These are phyloP conservation scores for Parazoanthus swiftii DNA, from an alignment of 92 coral and sea anemone genomes.

Conservation along the genomic window DNA sequence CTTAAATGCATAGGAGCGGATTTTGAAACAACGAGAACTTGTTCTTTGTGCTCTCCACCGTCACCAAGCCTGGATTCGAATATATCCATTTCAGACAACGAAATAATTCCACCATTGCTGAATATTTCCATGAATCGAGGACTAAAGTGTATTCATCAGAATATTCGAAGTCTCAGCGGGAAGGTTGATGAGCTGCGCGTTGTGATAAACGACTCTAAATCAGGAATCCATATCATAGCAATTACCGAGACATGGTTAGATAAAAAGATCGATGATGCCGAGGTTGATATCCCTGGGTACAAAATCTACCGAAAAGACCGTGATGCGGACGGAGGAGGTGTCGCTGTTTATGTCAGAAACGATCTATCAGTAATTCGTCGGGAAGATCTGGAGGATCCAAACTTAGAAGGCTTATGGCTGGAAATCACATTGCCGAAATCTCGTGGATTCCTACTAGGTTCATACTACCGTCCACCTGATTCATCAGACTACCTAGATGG, in stretches of 20 bases:
- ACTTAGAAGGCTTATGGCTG: no score
- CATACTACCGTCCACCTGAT: no score
- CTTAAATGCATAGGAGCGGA: constrained; percentile 21
- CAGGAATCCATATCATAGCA: constrained; percentile 46
- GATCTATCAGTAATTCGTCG: constrained; percentile 45
- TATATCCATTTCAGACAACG: constrained; percentile 5
- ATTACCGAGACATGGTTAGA: constrained; percentile 51
- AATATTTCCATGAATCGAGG: constrained; percentile 25
- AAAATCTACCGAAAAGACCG: constrained; percentile 51
- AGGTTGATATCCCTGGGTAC: constrained; percentile 51
- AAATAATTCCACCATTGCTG: constrained; percentile 15
- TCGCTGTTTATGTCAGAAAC: constrained; percentile 52
- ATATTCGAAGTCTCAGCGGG: constrained; percentile 46
- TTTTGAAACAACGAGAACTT: constrained; percentile 8
- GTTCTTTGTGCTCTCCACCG: constrained; percentile 19
- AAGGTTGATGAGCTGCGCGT: constrained; percentile 54
- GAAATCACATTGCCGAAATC: no score
- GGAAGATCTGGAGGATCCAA: no score
- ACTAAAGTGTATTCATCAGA: constrained; percentile 50
- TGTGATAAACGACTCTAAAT: constrained; percentile 36
- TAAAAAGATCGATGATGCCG: constrained; percentile 38
- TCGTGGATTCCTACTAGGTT: no score
- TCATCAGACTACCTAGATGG: no score
- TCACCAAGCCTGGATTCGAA: constrained; percentile 1
- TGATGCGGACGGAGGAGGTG: constrained; percentile 48